These are phyloP conservation scores for Rhyacophila evoluta DNA, from an alignment of 2,888 invertebrate genomes.

Conservation along the genomic window DNA sequence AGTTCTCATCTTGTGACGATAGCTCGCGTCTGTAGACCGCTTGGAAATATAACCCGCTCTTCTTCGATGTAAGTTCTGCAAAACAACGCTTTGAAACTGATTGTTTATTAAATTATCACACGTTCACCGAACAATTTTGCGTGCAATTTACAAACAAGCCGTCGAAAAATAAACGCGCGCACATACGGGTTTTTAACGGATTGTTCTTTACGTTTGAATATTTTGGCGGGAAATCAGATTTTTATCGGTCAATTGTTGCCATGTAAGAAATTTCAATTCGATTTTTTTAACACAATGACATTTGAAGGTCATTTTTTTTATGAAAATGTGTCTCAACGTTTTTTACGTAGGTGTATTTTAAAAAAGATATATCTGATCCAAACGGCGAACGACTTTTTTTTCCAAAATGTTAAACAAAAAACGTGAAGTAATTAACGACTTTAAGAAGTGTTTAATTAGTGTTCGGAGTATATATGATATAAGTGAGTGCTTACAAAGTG, in stretches of 20 bases:
- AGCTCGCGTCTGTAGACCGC: constrained; percentile 29
- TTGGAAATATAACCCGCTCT: constrained; percentile 24
- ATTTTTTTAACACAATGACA: not conserved
- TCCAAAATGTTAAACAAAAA: not conserved
- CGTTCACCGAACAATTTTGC: not conserved
- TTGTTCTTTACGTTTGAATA: not conserved
- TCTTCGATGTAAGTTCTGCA: constrained; percentile 18
- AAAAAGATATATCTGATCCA: constrained; percentile 4
- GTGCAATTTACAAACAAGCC: not conserved
- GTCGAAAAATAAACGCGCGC: not conserved
- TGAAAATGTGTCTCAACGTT: not conserved
- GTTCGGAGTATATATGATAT: constrained; percentile 21
- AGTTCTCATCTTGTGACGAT: constrained; percentile 43
- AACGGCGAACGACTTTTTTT: constrained; percentile 6
- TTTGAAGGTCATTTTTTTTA: constrained; percentile 12
- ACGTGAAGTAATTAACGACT: not conserved
- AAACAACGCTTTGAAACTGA: constrained; percentile 4
- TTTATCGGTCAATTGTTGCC: not conserved
- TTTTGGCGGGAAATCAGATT: not conserved
- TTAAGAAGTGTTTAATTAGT: constrained; percentile 18
- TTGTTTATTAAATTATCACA: not conserved
- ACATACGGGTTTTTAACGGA: not conserved
- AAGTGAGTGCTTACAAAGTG: constrained; percentile 42
- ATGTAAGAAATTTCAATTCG: not conserved
- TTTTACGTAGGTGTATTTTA: not conserved